Conservation (phyloP, 2,113 vertebrate species). For the Atlantisia rogersi region DNA sequence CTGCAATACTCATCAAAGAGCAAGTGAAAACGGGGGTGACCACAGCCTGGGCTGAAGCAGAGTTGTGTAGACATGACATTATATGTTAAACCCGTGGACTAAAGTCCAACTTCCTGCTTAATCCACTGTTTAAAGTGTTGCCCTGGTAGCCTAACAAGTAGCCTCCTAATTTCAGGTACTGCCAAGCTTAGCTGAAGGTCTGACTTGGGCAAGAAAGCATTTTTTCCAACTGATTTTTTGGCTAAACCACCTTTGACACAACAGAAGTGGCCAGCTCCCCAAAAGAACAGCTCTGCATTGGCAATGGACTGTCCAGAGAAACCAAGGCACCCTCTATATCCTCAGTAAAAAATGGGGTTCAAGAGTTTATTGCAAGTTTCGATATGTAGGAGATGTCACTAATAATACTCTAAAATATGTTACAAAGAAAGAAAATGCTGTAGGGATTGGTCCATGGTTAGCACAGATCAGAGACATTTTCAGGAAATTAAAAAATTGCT, state of each 20-base stretch:
- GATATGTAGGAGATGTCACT: not conserved
- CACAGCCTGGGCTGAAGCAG: not conserved
- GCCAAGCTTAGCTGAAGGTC: not conserved
- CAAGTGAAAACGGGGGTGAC: not conserved
- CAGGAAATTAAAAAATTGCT: not conserved
- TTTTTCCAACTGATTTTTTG: not conserved
- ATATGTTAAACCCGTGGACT: not conserved
- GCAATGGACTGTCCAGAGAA: not conserved
- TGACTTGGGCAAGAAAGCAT: not conserved
- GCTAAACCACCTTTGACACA: not conserved
- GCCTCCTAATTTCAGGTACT: not conserved
- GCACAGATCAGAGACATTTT: not conserved
- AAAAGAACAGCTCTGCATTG: not conserved
- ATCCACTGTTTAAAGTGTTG: not conserved
- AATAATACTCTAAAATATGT: not conserved
- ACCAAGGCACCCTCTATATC: not conserved
- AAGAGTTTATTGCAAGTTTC: slow-evolving; percentile 25
- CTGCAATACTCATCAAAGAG: not conserved
- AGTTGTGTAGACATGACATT: not conserved
- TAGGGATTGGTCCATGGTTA: not conserved
- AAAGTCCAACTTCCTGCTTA: not conserved
- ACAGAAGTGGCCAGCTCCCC: not conserved
- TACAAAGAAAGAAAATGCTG: not conserved
- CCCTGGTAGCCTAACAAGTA: not conserved
- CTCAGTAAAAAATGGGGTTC: not conserved